A percentile compares a stretch with the other conserved stretches of the same genome.
phyloP scores from a whole-genome alignment of 1,140 invertebrate species.

The Meloidogyne exigua region DNA sequence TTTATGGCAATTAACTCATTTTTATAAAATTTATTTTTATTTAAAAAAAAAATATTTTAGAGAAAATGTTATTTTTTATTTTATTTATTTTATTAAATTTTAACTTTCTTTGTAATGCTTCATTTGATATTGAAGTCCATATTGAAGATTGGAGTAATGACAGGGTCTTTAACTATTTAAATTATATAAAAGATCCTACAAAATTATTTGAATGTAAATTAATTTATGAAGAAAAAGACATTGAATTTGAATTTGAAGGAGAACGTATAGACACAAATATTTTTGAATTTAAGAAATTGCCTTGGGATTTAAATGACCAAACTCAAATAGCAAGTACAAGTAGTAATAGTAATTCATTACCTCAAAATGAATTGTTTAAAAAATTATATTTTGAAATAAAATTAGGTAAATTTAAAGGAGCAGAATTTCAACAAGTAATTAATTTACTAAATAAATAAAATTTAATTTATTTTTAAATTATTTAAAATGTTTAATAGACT shows the following conservation, averaged over 20 bases:
- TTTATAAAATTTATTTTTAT: too few species aligned
- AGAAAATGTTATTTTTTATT: neutral
- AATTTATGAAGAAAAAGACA: neutral
- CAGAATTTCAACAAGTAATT: neutral
- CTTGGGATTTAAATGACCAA: neutral
- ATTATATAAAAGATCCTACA: neutral
- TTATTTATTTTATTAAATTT: slow-evolving; percentile 3
- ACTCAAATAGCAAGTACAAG: neutral
- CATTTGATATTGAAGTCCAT: neutral
- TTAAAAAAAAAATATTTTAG: too few species aligned
- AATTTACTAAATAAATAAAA: neutral
- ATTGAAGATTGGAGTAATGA: neutral
- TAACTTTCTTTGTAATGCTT: neutral
- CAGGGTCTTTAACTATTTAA: neutral
- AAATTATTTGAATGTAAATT: neutral
- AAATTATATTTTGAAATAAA: slow-evolving; percentile 2
- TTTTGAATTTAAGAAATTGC: neutral
- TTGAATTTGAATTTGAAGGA: neutral
- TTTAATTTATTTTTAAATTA: too few species aligned
- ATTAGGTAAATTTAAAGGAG: neutral
- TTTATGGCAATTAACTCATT: too few species aligned
- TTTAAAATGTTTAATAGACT: too few species aligned
- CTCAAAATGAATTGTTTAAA: neutral
- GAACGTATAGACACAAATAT: neutral
- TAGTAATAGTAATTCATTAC: too few species aligned